Evolutionary conservation across 2,888 invertebrate species (phyloP).

Genomic region (Chydorus sphaericus): DNA sequence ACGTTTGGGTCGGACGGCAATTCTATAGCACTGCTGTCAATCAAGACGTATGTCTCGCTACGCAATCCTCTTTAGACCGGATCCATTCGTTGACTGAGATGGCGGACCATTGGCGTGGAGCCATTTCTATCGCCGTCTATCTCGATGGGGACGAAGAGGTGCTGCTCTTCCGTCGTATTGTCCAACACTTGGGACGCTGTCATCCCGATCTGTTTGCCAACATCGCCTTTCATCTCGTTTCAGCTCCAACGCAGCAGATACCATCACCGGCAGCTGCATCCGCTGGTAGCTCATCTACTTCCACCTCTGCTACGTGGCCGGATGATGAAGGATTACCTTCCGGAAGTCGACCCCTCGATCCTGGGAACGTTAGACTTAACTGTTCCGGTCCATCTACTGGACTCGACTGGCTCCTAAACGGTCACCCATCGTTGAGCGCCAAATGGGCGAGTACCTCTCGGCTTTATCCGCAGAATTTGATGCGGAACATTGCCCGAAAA

Average conservation of each 20-base stretch:
- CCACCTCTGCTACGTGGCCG: neutral
- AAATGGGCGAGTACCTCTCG: slow-evolving; percentile 53
- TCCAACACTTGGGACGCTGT: slow-evolving; percentile 59
- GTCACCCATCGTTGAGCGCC: slow-evolving; percentile 44
- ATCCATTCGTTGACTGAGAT: slow-evolving; percentile 61
- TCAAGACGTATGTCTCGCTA: slow-evolving; percentile 56
- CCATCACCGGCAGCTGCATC: neutral
- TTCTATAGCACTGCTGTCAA: slow-evolving; percentile 44
- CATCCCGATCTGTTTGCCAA: slow-evolving; percentile 53
- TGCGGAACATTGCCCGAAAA: slow-evolving; percentile 70
- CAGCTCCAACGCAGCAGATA: neutral
- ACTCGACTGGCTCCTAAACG: slow-evolving; percentile 41
- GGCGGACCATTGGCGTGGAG: slow-evolving; percentile 68
- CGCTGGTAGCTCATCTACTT: neutral
- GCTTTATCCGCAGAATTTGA: slow-evolving; percentile 76
- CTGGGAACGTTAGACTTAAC: slow-evolving; percentile 29
- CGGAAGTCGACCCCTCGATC: too few species aligned
- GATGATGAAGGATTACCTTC: neutral
- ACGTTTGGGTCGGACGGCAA: slow-evolving; percentile 49
- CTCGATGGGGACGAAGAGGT: slow-evolving; percentile 49
- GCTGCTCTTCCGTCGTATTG: slow-evolving; percentile 51
- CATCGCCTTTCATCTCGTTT: slow-evolving; percentile 51
- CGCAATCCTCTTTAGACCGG: slow-evolving; percentile 72
- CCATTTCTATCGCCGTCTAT: slow-evolving; percentile 68
- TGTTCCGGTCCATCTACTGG: slow-evolving; percentile 54